Percentiles rank a stretch among this genome's conserved stretches.
Conservation (phyloP, 2,888 invertebrate species). For the Tiphia femorata region DNA sequence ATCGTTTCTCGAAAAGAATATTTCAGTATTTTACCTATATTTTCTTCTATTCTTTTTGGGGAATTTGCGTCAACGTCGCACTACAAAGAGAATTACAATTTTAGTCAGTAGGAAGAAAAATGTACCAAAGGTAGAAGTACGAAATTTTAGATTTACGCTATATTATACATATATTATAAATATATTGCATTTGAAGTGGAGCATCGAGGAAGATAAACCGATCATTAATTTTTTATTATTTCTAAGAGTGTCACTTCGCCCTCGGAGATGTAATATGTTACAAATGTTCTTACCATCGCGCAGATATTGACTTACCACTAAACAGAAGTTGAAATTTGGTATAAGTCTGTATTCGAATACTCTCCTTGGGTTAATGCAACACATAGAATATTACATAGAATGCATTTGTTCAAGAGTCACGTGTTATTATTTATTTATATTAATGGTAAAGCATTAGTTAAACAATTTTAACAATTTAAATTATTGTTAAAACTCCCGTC, state of each 20-base stretch:
- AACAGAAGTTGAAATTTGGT: background rate
- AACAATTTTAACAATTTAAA: constrained; percentile 30
- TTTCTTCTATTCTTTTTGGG: too few relatives aligned
- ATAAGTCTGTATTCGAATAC: background rate
- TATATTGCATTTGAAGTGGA: constrained; percentile 18
- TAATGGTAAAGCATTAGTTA: constrained; percentile 31
- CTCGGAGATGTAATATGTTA: constrained; percentile 10
- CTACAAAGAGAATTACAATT: constrained; percentile 49
- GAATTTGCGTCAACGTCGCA: constrained; percentile 13
- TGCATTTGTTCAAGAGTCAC: constrained; percentile 18
- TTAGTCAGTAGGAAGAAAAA: constrained; percentile 55
- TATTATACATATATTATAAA: constrained; percentile 20
- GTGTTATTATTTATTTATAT: constrained; percentile 51
- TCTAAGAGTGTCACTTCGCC: constrained; percentile 9
- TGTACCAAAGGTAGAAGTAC: constrained; percentile 62
- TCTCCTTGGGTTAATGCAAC: constrained; percentile 15
- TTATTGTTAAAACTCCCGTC: constrained; percentile 32
- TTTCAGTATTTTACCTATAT: too few relatives aligned
- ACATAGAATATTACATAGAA: constrained; percentile 26
- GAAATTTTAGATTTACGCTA: constrained; percentile 30
- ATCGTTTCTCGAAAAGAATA: too few relatives aligned
- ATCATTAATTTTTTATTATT: constrained; percentile 3
- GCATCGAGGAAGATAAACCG: constrained; percentile 1
- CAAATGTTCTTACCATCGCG: background rate
- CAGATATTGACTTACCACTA: background rate